Base-by-base conservation (phyloP, 2,888 invertebrate genomes). In the Brachylomia viminalis region DNA sequence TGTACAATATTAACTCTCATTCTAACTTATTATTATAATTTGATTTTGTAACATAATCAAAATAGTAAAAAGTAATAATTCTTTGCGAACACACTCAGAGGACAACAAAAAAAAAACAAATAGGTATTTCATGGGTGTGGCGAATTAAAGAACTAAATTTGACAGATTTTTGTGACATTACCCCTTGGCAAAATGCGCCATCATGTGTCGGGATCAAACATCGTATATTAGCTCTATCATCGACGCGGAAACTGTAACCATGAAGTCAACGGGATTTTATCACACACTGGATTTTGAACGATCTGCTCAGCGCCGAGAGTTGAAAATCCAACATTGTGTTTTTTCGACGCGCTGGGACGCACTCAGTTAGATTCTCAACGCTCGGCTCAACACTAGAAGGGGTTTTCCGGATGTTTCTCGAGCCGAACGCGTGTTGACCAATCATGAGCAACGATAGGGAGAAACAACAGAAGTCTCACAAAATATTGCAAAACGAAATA, bases 351-450 rank as follows among this genome's bases (percentile, higher is more conserved):
- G 38, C 38, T 38, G 38, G 38, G 38, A 38, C 7, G 38, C 4
- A 5, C 38, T 38, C 7, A 6, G 38, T 38, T 38, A 38, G 38
- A 38, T 38, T 38, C 38, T 38, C 4, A 38, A 38, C 38, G 38
- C 38, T 38, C 38, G 38, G 38, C 4, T 38, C 38, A 38, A 38
- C 5, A 7, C 38, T 38, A 42, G 42, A 42, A 42, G 20, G 42
- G n/a, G 52, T 45, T 59, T 80, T 72, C 73, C 74, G 59, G 81
- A 61, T 47, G 33, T 73, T 77, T 80, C 74, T 80, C 72, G 80
- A 80, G 27, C 17, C 52, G 15, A 73, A 61, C 23, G 52, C 81
- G 38, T 52, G 38, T 54, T 61, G 45, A 73, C 11, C 81, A 80
- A 61, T 80, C 59, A 38, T 52, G 27, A 52, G 81, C 73, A 59